Conservation (phyloP, 2,113 vertebrate genomes). For the Silurus meridionalis region DNA sequence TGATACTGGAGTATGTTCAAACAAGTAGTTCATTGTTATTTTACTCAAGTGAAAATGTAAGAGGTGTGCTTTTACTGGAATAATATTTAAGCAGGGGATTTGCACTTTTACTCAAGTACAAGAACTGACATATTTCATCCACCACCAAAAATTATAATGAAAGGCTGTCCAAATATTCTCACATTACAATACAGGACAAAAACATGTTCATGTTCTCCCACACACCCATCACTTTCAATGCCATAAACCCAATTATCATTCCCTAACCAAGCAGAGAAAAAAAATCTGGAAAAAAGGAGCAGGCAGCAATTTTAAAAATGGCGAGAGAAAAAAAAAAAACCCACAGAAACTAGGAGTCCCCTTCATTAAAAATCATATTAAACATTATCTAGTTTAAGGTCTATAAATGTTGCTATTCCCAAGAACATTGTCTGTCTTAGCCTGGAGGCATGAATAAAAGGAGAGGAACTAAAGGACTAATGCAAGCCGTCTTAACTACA, state of each 20-base stretch:
- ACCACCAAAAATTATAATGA: background rate
- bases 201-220: background rate
- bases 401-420: constrained; percentile 19
- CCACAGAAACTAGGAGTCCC: background rate
- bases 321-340: background rate
- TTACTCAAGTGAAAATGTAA: no score
- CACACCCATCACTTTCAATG: background rate
- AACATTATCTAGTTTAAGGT: constrained; percentile 35
- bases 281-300: background rate
- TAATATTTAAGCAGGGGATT: no score
- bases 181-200: background rate
- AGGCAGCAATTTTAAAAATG: background rate
- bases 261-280: background rate
- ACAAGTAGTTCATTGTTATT: no score
- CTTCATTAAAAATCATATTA: constrained; percentile 40
- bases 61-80: no score
- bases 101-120: no score
- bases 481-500: constrained; percentile 22
- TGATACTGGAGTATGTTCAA: no score
- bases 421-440: constrained; percentile 20
- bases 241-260: constrained; percentile 2
- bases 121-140: no score
- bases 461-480: background rate
- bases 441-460: background rate
- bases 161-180: background rate